Evolutionary conservation across 2,113 vertebrate species (phyloP), one percentile per base, ranked within the genome.

Genomic region (Turdus rufiventris): DNA sequence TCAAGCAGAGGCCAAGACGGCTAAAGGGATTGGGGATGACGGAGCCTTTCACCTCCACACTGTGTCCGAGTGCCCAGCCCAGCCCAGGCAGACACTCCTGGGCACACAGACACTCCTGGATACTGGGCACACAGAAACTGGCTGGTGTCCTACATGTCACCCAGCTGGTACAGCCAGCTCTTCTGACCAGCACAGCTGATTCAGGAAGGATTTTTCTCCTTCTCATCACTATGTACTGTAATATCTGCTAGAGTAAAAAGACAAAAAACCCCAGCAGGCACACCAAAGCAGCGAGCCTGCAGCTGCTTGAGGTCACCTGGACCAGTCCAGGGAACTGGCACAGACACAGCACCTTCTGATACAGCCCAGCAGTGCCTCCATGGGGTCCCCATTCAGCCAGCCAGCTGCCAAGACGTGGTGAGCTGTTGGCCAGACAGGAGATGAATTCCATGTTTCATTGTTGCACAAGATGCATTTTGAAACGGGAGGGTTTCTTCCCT

Each of bases 21-120:
- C 92, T 97, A 93, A 96, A 93, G 83, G 92, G 91, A 94, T 96
- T 97, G 92, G 61, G 61, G 87, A 40, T 88, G 73, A 93, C 6
- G 1, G 72, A 90, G 87, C 87, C 93, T 84, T 87, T 94, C 93
- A 93, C 87, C 94, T 94, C 75, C 29, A 20, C 10, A 1, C 43
- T 1, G 1, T 6, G 70, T 56, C 89, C 3, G 1, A 81, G 71
- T 1, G 14, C 24, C 3, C 28, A 34, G 63, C 58, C 58, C 18
- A 1, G 66, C 75, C 71, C 0, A 0, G 73, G 34, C 74, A 83
- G 62, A 28, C 18, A 1, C 77, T 36, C 7, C 21, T 43, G 28
- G 60, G 47, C 73, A 36, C 1, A 0, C 4, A 5, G 71, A 28
- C 45, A 47, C 45, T 47, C 45, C 20, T 23, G 45, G 45, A 5